Evolutionary conservation across 2,888 invertebrate genomes (phyloP), one percentile per base, ranked within the genome.

Genomic region (Eupithecia subfuscata): DNA sequence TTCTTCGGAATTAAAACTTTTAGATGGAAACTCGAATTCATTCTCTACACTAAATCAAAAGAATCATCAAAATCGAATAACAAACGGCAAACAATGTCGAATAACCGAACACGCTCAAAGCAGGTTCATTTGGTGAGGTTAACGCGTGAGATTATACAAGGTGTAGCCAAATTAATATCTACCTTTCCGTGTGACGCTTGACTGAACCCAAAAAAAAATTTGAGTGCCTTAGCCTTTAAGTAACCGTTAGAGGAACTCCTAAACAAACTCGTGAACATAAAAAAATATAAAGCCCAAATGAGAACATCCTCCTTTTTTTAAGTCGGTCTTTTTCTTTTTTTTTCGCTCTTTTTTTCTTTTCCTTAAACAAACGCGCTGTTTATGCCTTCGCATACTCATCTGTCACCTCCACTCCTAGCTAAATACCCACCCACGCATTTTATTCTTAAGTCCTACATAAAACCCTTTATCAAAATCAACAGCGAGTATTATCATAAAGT

Each of bases 71-170:
- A 45, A 45, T 45, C 16, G 43, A 12, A 43, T 43, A 43, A 43
- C 43, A 43, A 16, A 6, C 5, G n/a, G n/a, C n/a, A n/a, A n/a
- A n/a, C n/a, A n/a, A n/a, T n/a, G 16, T 45, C 45, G 6, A 48
- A 18, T 48, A 18, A 18, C n/a, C n/a, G 86, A 89, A 86, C 81
- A 84, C 85, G 82, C 85, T 88, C 86, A 84, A 85, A 80, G 82
- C 82, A 83, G 85, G 84, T 88, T 86, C 86, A 83, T 79, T 81
- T 85, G 84, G 86, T 86, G 84, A 81, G 80, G 75, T 83, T 83
- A 82, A 84, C 80, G 30, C 30, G 82, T 84, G 80, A 88, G 85
- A 85, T 60, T 81, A 79, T 82, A 76, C 77, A 82, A 80, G 80
- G 78, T 80, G 73, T 78, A 73, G 76, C 60, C 22, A n/a, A n/a